These are phyloP conservation scores for Papilio protenor DNA, from an alignment of 2,888 invertebrate species.

Conservation along the genomic window DNA sequence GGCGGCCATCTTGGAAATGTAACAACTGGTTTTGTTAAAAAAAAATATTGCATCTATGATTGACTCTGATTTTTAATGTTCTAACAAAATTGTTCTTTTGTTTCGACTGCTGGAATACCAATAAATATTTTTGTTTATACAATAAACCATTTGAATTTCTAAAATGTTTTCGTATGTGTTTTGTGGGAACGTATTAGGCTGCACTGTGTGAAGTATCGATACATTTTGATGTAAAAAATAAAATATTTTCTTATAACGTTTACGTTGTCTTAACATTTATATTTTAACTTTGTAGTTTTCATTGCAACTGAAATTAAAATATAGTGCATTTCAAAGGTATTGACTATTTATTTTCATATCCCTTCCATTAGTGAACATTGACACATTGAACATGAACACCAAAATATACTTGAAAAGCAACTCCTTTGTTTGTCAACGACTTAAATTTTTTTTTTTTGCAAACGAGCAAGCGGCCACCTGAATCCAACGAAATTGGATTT, in stretches of 20 bases:
- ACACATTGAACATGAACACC: no score
- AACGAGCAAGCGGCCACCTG: no score
- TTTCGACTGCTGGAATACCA: background rate
- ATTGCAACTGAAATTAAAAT: conserved; percentile 68
- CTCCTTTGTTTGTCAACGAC: background rate
- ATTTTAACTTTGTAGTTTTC: conserved; percentile 64
- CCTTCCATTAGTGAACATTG: background rate
- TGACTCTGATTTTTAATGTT: conserved; percentile 50
- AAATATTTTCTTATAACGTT: conserved; percentile 63
- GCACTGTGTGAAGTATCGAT: conserved; percentile 45
- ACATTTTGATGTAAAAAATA: conserved; percentile 57
- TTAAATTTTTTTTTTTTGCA: no score
- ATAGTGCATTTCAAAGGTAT: conserved; percentile 68
- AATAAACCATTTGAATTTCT: no score
- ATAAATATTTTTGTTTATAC: background rate
- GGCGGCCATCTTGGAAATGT: conserved; percentile 50
- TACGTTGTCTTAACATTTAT: conserved; percentile 59
- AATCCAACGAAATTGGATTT: no score
- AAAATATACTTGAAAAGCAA: background rate
- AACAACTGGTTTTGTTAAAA: conserved; percentile 2
- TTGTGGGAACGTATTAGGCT: background rate
- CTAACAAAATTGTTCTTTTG: conserved; percentile 44
- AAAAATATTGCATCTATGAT: background rate
- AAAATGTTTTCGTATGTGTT: background rate
- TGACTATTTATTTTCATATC: conserved; percentile 49